Evolutionary conservation across 2,888 invertebrate species (phyloP).

Genomic region (Eubasilissa splendida): DNA sequence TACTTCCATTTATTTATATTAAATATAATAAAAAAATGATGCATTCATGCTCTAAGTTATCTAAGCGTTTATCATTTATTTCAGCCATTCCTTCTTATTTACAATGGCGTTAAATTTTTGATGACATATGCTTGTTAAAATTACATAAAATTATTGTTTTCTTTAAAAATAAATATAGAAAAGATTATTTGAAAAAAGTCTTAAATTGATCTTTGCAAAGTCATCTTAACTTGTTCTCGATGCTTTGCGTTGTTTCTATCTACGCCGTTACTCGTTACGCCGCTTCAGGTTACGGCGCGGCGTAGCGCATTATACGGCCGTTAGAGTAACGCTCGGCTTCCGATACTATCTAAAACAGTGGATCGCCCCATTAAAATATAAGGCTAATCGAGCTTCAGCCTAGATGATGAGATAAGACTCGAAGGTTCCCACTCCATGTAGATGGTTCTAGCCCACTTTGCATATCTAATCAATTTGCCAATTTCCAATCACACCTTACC

Average conservation of each 20-base stretch:
- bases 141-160: too few species aligned
- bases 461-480: conserved; percentile 22
- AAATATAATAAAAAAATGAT: too few species aligned
- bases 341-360: conserved; percentile 7
- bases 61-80: too few species aligned
- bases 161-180: too few species aligned
- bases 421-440: not conserved
- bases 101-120: too few species aligned
- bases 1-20: too few species aligned
- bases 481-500: conserved; percentile 10
- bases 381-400: conserved; percentile 36
- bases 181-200: too few species aligned
- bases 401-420: conserved; percentile 10
- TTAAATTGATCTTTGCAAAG: too few species aligned
- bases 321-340: conserved; percentile 15
- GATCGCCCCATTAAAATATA: conserved; percentile 33
- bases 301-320: conserved; percentile 23
- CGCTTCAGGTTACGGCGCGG: not conserved
- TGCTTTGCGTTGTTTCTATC: conserved; percentile 11
- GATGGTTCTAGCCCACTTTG: not conserved
- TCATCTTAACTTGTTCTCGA: not conserved
- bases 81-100: too few species aligned
- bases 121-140: too few species aligned
- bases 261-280: conserved; percentile 5
- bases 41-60: too few species aligned